Evolutionary conservation across 2,888 invertebrate genomes (phyloP), one percentile per base, ranked within the genome.

Genomic region (Notodonta dromedarius): DNA sequence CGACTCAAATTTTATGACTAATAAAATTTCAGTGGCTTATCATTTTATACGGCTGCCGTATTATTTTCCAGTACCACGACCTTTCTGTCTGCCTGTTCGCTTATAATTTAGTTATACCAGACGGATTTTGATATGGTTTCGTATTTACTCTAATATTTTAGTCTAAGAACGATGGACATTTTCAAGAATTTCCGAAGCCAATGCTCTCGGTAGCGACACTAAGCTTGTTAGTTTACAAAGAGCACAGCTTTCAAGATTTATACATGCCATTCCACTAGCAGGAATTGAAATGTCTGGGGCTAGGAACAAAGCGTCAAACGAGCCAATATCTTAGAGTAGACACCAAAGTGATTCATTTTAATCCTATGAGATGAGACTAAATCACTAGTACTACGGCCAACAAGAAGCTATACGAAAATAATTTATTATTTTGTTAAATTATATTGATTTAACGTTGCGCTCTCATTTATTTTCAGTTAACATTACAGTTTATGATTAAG

Each of bases 161-260:
- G n/a, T 46, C n/a, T 46, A 46, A n/a, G 46, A 46, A 46, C 13
- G 46, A n/a, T 46, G 13, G 46, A 46, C 16, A 50, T 16, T 50
- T 16, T 50, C 50, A 8, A 11, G 4, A 16, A 50, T 50, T 50
- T 50, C 9, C 11, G 4, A 50, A 50, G 50, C 16, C 50, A 16
- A 16, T 50, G 5, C 16, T 12, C 8, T 16, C 50, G 16, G 50
- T 14, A 50, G 50, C 50, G 16, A 50, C 50, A 9, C 11, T 50
- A 50, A 50, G 50, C 50, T 50, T 50, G 50, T 50, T 50, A 50
- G 50, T 16, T 50, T 16, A 16, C 50, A 16, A 16, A 50, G 14
- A 50, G 16, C 50, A 16, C 50, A 50, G 50, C 50, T 50, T n/a
- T n/a, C 9, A 16, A 16, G 50, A 50, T 50, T 50, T 50, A 50